Conservation (phyloP, 2,797 vertebrate genomes). For the Falco cherrug region DNA sequence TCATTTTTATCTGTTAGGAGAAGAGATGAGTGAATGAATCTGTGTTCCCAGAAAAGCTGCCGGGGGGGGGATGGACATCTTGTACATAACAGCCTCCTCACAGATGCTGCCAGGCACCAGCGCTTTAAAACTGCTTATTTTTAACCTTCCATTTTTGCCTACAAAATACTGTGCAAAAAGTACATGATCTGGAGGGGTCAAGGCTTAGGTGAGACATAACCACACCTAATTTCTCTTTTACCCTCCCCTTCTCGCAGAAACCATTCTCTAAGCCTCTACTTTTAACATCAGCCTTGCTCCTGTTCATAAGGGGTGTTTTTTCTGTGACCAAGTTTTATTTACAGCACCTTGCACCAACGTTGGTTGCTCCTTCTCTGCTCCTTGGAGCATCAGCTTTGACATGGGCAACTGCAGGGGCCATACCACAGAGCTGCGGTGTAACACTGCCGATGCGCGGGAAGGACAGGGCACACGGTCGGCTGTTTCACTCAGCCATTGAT, state of each 20-base stretch:
- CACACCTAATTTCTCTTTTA: neutral
- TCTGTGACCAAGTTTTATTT: neutral
- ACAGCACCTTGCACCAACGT: fast-evolving
- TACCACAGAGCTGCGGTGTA: neutral
- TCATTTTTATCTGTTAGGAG: neutral
- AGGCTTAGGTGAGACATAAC: neutral
- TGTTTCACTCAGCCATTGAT: neutral
- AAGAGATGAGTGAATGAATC: neutral
- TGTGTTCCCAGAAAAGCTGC: neutral
- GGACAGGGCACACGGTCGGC: neutral
- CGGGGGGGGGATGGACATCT: neutral
- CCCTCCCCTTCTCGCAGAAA: neutral
- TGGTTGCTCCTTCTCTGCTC: neutral
- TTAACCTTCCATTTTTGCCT: neutral
- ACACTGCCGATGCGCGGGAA: fast-evolving
- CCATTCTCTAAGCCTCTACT: neutral
- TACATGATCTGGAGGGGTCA: neutral
- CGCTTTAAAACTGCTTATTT: neutral
- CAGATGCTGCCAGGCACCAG: neutral
- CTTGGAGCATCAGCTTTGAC: neutral
- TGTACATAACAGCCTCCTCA: neutral
- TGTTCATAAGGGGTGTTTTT: neutral
- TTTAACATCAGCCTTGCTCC: neutral
- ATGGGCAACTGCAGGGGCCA: fast-evolving
- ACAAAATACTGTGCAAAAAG: neutral